Conservation (phyloP, 1,140 invertebrate genomes). For the Trinorchestia longiramus region DNA sequence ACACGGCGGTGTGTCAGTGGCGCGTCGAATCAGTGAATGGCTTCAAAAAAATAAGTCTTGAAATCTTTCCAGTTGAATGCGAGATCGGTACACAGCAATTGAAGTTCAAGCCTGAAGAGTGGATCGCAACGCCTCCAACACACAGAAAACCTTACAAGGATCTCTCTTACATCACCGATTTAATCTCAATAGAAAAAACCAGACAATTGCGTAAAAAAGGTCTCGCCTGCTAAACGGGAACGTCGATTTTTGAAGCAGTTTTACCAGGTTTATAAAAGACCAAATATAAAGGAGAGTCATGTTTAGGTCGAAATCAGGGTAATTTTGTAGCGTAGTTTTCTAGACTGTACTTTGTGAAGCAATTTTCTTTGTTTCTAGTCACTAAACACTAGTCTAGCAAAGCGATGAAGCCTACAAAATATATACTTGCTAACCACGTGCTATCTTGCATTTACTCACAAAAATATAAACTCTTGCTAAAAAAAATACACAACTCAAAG, state of each 20-base stretch:
- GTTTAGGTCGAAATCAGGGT: neutral
- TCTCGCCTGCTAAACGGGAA: too few relatives aligned
- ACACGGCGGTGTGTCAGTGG: neutral
- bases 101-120: neutral
- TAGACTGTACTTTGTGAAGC: neutral
- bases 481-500: too few relatives aligned
- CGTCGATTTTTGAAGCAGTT: neutral
- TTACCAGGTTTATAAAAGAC: neutral
- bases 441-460: too few relatives aligned
- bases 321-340: neutral
- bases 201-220: neutral
- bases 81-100: neutral
- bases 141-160: neutral
- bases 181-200: neutral
- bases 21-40: slow-evolving; percentile 7
- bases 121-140: neutral
- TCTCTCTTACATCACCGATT: neutral
- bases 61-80: slow-evolving; percentile 18
- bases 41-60: neutral
- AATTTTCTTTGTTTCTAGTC: neutral
- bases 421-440: too few relatives aligned
- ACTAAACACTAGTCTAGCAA: too few relatives aligned
- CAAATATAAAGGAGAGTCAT: neutral
- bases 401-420: too few relatives aligned
- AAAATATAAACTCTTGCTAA: too few relatives aligned